Base-by-base conservation (phyloP, 2,888 invertebrate genomes). In the Cacoxenus indagator region DNA sequence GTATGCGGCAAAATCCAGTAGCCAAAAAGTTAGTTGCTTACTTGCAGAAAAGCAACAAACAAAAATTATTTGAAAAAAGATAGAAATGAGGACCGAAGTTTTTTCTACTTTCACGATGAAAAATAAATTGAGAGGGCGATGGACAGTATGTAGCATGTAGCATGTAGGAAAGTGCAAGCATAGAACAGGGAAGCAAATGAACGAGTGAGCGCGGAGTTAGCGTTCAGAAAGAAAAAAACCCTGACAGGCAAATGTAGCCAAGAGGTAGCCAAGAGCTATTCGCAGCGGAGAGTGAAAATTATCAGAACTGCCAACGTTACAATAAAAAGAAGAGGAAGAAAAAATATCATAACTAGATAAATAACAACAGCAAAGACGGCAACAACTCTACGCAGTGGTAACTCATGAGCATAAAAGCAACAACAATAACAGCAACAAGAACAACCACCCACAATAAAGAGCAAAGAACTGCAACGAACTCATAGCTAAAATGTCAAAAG, bases 401-500 rank as follows among this genome's bases (percentile, higher is more conserved):
- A 54, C 3, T 37, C 37, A 37, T 37, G 37, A 8, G 54, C 61
- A 62, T 22, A 46, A 37, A 43, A 67, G n/a, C 11, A 59, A 64
- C 46, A 27, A 48, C 19, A 68, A 65, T 62, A 67, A 55, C 43
- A 62, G 45, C n/a, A 43, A 24, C 55, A 55, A 27, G 24, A 55
- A 55, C 55, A 55, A 55, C 55, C 19, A 55, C n/a, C 37, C 14
- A 22, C 19, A 61, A 26, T 24, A 26, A 3, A 22, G 5, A 64
- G 27, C 70, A 73, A 71, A 71, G 74, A 74, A 74, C 73, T 74
- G 71, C 71, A 62, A 55, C 71, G 67, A 73, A 73, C 71, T 71
- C 66, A 62, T 62, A 70, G 61, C 68, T 61, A 67, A 75, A 78
- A 76, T 70, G 73, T 73, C 69, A 71, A 70, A 76, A 73, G 73